These are phyloP conservation scores for Scaptomyza flava DNA, from an alignment of 2,888 invertebrate genomes.

Conservation along the genomic window DNA sequence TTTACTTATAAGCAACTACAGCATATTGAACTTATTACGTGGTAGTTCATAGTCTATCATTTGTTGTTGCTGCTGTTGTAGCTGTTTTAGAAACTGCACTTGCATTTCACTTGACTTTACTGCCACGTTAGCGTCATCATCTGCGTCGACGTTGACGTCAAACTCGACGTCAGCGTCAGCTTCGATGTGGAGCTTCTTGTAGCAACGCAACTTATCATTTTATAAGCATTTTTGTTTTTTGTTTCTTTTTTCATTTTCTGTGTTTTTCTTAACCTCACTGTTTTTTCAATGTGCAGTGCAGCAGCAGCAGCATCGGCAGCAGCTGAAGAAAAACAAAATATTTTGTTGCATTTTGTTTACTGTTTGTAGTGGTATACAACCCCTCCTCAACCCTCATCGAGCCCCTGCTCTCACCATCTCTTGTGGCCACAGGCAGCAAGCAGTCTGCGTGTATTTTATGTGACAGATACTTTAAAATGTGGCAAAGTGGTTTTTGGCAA, in stretches of 20 bases:
- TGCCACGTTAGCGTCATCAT: conserved; percentile 50
- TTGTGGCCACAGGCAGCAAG: conserved; percentile 34
- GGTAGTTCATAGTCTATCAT: neutral
- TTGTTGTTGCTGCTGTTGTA: conserved; percentile 26
- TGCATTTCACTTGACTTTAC: conserved; percentile 73
- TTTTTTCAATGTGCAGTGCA: conserved; percentile 13
- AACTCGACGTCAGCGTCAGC: conserved; percentile 10
- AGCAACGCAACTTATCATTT: conserved; percentile 68
- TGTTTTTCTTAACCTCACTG: conserved; percentile 11
- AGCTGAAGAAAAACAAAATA: conserved; percentile 66
- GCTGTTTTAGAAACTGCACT: conserved; percentile 25
- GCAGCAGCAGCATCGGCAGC: conserved; percentile 13
- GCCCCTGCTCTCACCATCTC: neutral
- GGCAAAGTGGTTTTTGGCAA: conserved; percentile 68
- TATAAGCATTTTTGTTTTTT: conserved; percentile 66
- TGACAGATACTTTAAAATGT: conserved; percentile 75
- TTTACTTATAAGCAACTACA: neutral
- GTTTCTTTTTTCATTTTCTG: conserved; percentile 18
- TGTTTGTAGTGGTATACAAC: conserved; percentile 8
- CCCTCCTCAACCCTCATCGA: neutral
- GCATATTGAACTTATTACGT: neutral
- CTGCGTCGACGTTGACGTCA: conserved; percentile 13
- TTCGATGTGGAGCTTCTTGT: conserved; percentile 30
- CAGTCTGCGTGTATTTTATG: conserved; percentile 62
- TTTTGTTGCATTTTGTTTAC: conserved; percentile 71